Evolutionary conservation across 2,888 invertebrate species (phyloP).

Genomic region (Rhagonycha fulva): DNA sequence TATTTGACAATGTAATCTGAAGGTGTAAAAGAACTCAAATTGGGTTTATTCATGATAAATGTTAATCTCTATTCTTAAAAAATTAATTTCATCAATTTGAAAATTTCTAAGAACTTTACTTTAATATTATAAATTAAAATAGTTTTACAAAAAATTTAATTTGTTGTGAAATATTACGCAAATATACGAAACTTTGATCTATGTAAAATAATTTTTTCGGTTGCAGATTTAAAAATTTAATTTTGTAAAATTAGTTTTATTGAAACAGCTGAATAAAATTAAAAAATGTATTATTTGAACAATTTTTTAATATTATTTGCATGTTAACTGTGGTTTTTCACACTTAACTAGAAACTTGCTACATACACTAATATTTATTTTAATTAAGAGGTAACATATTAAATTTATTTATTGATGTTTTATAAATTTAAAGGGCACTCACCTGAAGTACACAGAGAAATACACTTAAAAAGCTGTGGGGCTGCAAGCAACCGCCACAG

Average conservation of each 20-base stretch:
- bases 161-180: background rate
- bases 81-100: background rate
- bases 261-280: background rate
- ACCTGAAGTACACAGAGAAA: slow-evolving; percentile 29
- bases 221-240: background rate
- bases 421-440: slow-evolving; percentile 4
- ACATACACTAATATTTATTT: background rate
- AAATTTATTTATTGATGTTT: background rate
- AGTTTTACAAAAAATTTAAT: background rate
- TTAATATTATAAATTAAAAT: background rate
- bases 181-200: background rate
- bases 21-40: background rate
- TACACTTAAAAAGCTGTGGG: slow-evolving; percentile 27
- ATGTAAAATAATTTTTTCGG: background rate
- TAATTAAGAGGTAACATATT: background rate
- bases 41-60: background rate
- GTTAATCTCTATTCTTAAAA: background rate
- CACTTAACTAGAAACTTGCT: background rate
- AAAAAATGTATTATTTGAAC: background rate
- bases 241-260: background rate
- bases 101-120: background rate
- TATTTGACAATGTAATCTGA: background rate
- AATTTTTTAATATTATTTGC: background rate
- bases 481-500: slow-evolving; percentile 40
- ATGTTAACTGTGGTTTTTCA: background rate